Percentiles rank a stretch among this genome's conserved stretches.
Evolutionary conservation across 2,888 invertebrate species (phyloP).

Genomic region (Latrodectus hesperus): DNA sequence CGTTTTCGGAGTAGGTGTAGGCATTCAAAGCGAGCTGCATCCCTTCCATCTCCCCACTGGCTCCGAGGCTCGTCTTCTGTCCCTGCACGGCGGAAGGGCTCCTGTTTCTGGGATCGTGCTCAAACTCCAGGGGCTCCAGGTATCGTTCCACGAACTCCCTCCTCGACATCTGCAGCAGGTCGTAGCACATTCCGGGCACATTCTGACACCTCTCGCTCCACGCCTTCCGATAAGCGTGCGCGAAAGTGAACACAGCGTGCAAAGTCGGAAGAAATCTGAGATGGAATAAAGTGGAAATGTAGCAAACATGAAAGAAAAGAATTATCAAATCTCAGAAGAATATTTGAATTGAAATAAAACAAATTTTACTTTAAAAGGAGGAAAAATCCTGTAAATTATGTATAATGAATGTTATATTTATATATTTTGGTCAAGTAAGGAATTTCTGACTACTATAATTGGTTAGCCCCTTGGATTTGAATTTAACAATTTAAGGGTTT

Average conservation of each 20-base stretch:
- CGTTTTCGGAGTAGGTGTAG: constrained; percentile 29
- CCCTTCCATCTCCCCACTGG: constrained; percentile 70
- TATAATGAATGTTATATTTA: too few relatives aligned
- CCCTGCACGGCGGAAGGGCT: constrained; percentile 71
- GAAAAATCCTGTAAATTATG: too few relatives aligned
- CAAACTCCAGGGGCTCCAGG: constrained; percentile 71
- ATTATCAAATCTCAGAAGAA: too few relatives aligned
- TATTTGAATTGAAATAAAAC: too few relatives aligned
- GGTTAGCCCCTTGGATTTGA: too few relatives aligned
- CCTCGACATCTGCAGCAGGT: constrained; percentile 71
- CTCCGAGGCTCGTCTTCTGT: constrained; percentile 71
- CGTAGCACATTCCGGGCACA: constrained; percentile 71
- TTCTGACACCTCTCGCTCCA: constrained; percentile 72
- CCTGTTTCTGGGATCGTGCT: constrained; percentile 70
- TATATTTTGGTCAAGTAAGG: too few relatives aligned
- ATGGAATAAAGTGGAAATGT: too few relatives aligned
- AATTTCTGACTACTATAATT: too few relatives aligned
- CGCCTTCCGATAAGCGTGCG: constrained; percentile 72
- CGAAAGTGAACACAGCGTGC: constrained; percentile 72
- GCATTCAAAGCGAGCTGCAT: constrained; percentile 62
- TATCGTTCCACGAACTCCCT: constrained; percentile 71
- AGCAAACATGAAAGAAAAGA: too few relatives aligned
- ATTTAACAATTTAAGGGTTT: too few relatives aligned
- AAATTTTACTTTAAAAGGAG: too few relatives aligned
- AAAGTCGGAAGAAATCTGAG: constrained; percentile 71